Conservation (phyloP, 2,797 vertebrate genomes). For the Catostomus latipinnis region DNA sequence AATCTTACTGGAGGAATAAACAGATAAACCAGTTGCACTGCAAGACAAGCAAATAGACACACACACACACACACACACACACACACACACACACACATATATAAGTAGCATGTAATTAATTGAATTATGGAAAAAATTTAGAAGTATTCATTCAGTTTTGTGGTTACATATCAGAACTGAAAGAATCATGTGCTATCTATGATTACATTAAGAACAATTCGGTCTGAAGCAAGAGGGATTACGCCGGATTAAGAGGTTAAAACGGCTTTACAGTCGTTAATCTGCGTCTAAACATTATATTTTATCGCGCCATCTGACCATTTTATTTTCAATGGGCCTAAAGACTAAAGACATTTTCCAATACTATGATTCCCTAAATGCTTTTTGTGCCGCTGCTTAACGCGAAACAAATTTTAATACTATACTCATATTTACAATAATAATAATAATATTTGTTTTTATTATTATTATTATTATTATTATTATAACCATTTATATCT, state of each 20-base stretch:
- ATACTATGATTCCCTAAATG: too few relatives aligned
- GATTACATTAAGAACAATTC: slow-evolving; percentile 5
- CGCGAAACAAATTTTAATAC: too few relatives aligned
- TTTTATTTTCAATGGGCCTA: background rate
- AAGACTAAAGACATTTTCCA: too few relatives aligned
- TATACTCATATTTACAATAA: background rate
- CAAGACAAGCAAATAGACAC: too few relatives aligned
- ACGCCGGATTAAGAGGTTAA: background rate
- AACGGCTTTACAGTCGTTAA: background rate
- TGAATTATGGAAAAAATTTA: too few relatives aligned
- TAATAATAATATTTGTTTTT: background rate
- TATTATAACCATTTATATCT: background rate
- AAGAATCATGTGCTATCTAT: background rate
- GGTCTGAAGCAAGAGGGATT: background rate
- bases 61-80: too few relatives aligned
- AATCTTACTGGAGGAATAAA: background rate
- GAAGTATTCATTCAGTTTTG: too few relatives aligned
- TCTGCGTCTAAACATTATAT: background rate
- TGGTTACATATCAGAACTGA: too few relatives aligned
- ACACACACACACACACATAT: too few relatives aligned
- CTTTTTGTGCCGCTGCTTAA: too few relatives aligned
- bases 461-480: background rate
- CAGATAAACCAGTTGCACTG: too few relatives aligned
- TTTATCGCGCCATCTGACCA: background rate
- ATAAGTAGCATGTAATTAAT: too few relatives aligned